Conservation (phyloP, 35 echinoderm and acorn worm species). For the Stichopus chloronotus region DNA sequence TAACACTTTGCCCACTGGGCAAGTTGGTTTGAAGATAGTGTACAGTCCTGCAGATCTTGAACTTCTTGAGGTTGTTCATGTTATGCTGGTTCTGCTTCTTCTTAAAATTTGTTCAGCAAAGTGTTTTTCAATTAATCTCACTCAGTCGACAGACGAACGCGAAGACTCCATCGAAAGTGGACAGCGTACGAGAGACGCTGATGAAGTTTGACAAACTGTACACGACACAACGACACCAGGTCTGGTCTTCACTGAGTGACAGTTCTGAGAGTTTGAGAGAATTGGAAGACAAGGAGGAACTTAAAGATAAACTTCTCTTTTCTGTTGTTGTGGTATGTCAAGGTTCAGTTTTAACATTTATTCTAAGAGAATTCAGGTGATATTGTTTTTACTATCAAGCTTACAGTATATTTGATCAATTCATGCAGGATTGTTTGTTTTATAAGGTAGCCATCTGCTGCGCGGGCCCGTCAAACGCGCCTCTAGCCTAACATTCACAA, state of each 20-base stretch:
- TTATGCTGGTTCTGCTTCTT: too few relatives aligned
- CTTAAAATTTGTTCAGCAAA: neutral
- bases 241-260: slow-evolving; percentile 40
- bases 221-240: slow-evolving; percentile 57
- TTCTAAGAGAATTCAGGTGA: neutral
- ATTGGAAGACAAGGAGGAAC: slow-evolving; percentile 61
- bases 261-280: slow-evolving; percentile 35
- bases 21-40: too few relatives aligned
- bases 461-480: too few relatives aligned
- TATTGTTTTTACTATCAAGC: neutral
- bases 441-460: too few relatives aligned
- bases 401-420: neutral
- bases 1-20: too few relatives aligned
- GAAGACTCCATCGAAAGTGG: slow-evolving; percentile 26
- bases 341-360: neutral
- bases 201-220: slow-evolving; percentile 65
- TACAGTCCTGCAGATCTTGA: too few relatives aligned
- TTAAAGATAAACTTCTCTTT: slow-evolving; percentile 69
- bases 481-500: too few relatives aligned
- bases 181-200: slow-evolving; percentile 47
- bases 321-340: slow-evolving; percentile 71
- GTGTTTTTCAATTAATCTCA: neutral
- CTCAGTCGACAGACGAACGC: neutral
- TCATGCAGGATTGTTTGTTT: neutral
- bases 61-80: too few relatives aligned